A percentile compares a stretch with the other conserved stretches of the same genome.
phyloP scores from a whole-genome alignment of 2,113 vertebrate species.

The Oryzias curvinotus region DNA sequence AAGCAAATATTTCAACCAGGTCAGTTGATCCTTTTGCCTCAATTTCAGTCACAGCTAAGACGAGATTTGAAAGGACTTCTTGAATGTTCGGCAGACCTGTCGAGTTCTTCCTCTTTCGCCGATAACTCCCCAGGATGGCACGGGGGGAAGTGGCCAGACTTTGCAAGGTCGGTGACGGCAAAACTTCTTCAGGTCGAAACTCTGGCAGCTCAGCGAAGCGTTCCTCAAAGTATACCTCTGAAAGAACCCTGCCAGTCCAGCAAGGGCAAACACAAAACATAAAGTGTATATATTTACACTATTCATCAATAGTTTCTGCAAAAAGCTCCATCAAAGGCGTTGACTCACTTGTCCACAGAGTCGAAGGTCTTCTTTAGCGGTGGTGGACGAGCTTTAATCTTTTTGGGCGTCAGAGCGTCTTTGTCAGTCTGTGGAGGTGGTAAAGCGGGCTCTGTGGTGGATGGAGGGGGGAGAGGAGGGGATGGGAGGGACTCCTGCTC shows the following conservation, averaged over 20 bases:
- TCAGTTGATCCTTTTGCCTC: background rate
- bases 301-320: background rate
- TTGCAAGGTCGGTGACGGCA: conserved; percentile 90
- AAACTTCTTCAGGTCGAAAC: conserved; percentile 89
- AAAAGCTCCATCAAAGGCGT: conserved; percentile 6
- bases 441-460: conserved; percentile 62
- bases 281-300: conserved; percentile 45
- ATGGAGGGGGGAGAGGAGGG: conserved; percentile 70
- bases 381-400: conserved; percentile 88
- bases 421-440: conserved; percentile 75
- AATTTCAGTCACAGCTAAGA: background rate
- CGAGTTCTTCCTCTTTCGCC: conserved; percentile 92
- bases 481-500: conserved; percentile 75
- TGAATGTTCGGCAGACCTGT: conserved; percentile 74
- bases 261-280: conserved; percentile 40
- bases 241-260: conserved; percentile 84
- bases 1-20: background rate
- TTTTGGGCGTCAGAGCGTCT: conserved; percentile 77
- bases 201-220: conserved; percentile 90
- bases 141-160: conserved; percentile 89
- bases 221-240: conserved; percentile 90
- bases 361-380: conserved; percentile 92
- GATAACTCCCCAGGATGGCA: conserved; percentile 90
- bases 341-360: conserved; percentile 91
- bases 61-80: background rate